phyloP scores from a whole-genome alignment of 2,797 vertebrate species.

The Syngnathus rostellatus region DNA sequence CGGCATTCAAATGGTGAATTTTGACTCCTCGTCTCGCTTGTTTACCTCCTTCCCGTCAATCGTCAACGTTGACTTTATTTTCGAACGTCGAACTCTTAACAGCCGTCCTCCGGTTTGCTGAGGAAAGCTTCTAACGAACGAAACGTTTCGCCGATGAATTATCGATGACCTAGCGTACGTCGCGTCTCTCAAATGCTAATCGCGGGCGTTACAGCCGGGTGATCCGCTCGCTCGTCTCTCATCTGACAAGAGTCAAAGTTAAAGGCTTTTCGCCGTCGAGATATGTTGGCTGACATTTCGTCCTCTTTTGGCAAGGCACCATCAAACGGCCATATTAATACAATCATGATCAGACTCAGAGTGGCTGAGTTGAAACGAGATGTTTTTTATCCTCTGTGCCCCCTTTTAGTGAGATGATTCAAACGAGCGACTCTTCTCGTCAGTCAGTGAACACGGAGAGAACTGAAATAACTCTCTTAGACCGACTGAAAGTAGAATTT shows the following conservation, averaged over 20 bases:
- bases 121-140: not conserved
- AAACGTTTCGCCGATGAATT: constrained; percentile 17
- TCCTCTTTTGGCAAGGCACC: not conserved
- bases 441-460: not conserved
- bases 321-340: not conserved
- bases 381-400: too few species aligned
- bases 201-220: constrained; percentile 27
- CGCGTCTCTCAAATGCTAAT: constrained; percentile 20
- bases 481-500: not conserved
- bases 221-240: not conserved
- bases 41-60: not conserved
- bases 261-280: not conserved
- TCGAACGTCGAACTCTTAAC: not conserved
- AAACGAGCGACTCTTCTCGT: too few species aligned
- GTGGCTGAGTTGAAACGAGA: not conserved
- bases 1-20: not conserved
- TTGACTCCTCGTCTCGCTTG: not conserved
- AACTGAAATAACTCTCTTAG: not conserved
- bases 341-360: not conserved
- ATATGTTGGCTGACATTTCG: not conserved
- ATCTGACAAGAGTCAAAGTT: not conserved
- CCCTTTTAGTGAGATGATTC: too few species aligned
- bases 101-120: not conserved
- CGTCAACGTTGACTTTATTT: not conserved
- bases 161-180: constrained; percentile 25